Percentiles rank a stretch among this genome's conserved stretches.
Conservation (phyloP, 2,797 vertebrate species). For the Nasua narica region DNA sequence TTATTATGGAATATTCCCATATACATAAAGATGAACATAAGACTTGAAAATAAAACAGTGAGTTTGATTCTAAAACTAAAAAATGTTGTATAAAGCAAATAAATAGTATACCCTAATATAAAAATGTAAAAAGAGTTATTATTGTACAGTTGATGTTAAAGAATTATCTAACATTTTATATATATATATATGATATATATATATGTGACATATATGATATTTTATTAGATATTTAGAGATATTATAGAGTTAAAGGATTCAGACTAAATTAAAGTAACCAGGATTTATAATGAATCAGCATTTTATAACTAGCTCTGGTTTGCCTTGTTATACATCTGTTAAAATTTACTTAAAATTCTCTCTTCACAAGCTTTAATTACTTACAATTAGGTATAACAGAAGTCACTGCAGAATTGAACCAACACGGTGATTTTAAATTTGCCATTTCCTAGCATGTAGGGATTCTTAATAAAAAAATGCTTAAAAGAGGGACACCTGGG, state of each 20-base stretch:
- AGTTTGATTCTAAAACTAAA: not conserved
- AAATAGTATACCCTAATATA: not conserved
- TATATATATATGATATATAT: not conserved
- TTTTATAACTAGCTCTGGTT: not conserved
- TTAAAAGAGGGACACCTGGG: too few species aligned
- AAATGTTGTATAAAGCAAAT: not conserved
- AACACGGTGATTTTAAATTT: not conserved
- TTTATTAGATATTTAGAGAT: not conserved
- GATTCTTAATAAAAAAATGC: not conserved
- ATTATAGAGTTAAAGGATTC: not conserved
- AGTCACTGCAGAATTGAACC: not conserved
- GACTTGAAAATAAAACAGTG: not conserved
- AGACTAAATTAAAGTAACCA: not conserved
- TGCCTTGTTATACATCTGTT: not conserved
- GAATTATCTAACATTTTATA: not conserved
- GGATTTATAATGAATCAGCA: not conserved
- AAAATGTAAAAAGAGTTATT: not conserved
- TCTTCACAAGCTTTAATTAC: not conserved
- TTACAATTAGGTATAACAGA: not conserved
- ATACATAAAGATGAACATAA: not conserved
- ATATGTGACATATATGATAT: not conserved
- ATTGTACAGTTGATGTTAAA: not conserved
- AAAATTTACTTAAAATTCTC: not conserved
- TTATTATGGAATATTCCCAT: conserved; percentile 9
- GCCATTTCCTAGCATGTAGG: not conserved